Evolutionary conservation across 2,113 vertebrate genomes (phyloP), one percentile per base, ranked within the genome.

Genomic region (Alligator mississippiensis): DNA sequence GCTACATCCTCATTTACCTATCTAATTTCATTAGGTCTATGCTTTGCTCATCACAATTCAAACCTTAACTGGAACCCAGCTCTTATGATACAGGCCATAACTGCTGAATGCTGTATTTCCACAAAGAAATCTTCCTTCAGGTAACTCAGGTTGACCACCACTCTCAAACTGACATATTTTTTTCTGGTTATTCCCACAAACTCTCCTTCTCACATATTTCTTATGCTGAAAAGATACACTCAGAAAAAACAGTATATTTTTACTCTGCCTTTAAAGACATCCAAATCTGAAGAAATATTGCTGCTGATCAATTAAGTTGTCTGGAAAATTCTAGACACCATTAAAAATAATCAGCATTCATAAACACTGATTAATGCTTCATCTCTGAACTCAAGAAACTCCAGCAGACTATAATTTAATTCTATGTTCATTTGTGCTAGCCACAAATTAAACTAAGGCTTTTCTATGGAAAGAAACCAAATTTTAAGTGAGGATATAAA

Each of bases 381-480:
- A 0, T 47, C 19, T 24, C 25, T 79, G 92, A 94, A 81, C 38
- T 57, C 14, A 16, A 47, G 63, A 93, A 87, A 4, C 81, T 91
- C 61, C 85, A 75, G 80, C 85, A n/a, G 70, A 91, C 14, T 72
- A 58, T 84, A 80, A 94, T 85, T 89, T 63, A 89, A 81, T 75
- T 63, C 0, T 1, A 89, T 60, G 19, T 74, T 92, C 75, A 91
- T 87, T 82, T 93, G 89, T 22, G 89, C 58, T 47, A 81, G 89
- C 84, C 85, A 95, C 82, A 93, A 85, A 86, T 88, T 75, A 80
- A 95, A 91, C 59, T 25, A 4, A 87, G 58, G 61, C 4, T 72
- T 85, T 87, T 75, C 88, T 90, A 89, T 63, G 64, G 30, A 93
- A 96, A 89, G 82, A 3, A 16, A 86, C 16, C 2, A 88, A 57